Percentiles rank a stretch among this genome's conserved stretches.
phyloP scores from a whole-genome alignment of 2,888 invertebrate species.

The Ormyrus pomaceus region DNA sequence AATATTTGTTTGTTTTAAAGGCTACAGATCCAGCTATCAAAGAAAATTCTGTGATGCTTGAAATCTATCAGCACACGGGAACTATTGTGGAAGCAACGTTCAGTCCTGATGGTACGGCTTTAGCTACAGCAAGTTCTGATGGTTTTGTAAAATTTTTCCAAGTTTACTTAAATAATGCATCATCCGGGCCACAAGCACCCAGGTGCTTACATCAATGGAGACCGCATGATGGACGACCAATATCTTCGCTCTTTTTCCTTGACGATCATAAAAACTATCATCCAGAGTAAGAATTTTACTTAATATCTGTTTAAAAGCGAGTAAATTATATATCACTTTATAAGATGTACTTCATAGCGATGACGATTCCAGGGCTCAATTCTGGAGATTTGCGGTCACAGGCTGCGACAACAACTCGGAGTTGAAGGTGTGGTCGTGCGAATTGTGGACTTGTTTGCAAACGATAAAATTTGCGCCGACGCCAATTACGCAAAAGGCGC shows the following conservation, averaged over 20 bases:
- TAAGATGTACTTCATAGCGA: constrained; percentile 3
- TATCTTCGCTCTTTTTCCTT: constrained; percentile 93
- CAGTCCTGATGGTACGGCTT: constrained; percentile 95
- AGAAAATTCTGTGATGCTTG: constrained; percentile 73
- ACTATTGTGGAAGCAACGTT: constrained; percentile 91
- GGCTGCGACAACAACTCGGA: constrained; percentile 93
- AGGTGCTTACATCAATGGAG: constrained; percentile 95
- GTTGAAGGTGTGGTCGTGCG: constrained; percentile 95
- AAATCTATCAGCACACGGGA: constrained; percentile 80
- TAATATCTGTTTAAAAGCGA: constrained; percentile 3
- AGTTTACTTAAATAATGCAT: constrained; percentile 82
- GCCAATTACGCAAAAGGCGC: constrained; percentile 72
- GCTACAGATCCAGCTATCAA: constrained; percentile 66
- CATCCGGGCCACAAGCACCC: constrained; percentile 77
- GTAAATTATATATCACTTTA: too few relatives aligned
- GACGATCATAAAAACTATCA: constrained; percentile 91
- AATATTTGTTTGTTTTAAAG: constrained; percentile 58
- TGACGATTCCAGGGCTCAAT: constrained; percentile 79
- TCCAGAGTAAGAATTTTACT: constrained; percentile 81
- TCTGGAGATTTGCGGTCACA: constrained; percentile 97
- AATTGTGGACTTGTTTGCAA: constrained; percentile 96
- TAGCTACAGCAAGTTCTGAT: constrained; percentile 92
- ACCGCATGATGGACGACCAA: constrained; percentile 91
- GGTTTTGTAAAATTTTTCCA: constrained; percentile 96
- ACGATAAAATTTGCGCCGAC: constrained; percentile 84